A percentile compares a stretch with the other conserved stretches of the same genome.
These are phyloP conservation scores for Bombus picipes DNA, from an alignment of 1,140 invertebrate species.

Conservation along the genomic window DNA sequence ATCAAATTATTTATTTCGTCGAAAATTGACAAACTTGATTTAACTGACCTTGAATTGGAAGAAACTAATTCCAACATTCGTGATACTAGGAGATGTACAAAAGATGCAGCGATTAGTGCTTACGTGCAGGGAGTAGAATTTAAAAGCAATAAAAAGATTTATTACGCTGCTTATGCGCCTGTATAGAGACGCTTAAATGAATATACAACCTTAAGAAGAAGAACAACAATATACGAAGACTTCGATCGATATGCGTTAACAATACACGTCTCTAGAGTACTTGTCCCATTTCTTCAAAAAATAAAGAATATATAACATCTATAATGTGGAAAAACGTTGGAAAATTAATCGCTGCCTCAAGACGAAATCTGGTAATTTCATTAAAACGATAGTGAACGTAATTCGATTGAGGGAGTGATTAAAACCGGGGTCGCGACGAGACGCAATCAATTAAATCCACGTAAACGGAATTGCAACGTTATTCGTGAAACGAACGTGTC, in stretches of 20 bases:
- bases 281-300: too few relatives aligned
- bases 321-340: too few relatives aligned
- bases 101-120: background rate
- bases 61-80: background rate
- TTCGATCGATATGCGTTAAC: too few relatives aligned
- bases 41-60: background rate
- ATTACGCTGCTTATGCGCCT: too few relatives aligned
- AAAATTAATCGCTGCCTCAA: background rate
- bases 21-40: background rate
- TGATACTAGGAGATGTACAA: background rate
- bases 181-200: too few relatives aligned
- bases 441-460: constrained; percentile 50
- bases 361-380: too few relatives aligned
- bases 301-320: background rate
- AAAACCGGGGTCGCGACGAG: constrained; percentile 21
- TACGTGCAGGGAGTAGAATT: too few relatives aligned
- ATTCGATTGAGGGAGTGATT: constrained; percentile 18
- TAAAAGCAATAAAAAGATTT: too few relatives aligned
- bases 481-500: constrained; percentile 13
- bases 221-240: too few relatives aligned
- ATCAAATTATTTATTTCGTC: background rate
- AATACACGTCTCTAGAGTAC: too few relatives aligned
- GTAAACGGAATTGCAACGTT: constrained; percentile 29
- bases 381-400: too few relatives aligned
- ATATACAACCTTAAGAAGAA: too few relatives aligned